A percentile compares a stretch with the other conserved stretches of the same genome.
These are phyloP conservation scores for Gadopsis bispinosus DNA, from an alignment of 2,797 vertebrate genomes.

Conservation along the genomic window DNA sequence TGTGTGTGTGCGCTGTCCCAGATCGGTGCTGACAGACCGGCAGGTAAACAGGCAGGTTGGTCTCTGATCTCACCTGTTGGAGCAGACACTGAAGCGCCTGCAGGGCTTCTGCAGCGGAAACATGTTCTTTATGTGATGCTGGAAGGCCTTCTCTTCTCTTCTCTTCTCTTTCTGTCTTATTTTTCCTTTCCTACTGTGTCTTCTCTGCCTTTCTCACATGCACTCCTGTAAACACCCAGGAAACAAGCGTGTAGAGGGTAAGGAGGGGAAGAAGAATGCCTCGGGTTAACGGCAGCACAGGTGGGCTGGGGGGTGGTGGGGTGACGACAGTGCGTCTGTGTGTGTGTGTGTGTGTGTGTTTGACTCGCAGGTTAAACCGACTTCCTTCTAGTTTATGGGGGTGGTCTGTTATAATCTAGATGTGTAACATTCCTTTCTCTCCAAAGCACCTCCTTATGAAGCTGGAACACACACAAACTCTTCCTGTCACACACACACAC, in stretches of 20 bases:
- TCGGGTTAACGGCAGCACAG: constrained; percentile 68
- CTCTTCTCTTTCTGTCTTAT: constrained; percentile 7
- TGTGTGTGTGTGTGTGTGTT: constrained; percentile 32
- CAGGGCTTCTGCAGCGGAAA: constrained; percentile 72
- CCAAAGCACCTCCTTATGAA: too few species aligned
- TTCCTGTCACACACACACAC: constrained; percentile 15
- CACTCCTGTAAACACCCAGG: constrained; percentile 70
- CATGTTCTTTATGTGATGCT: constrained; percentile 63
- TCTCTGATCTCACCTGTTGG: constrained; percentile 81
- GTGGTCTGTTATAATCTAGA: too few species aligned
- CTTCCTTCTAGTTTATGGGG: too few species aligned
- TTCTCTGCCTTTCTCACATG: constrained; percentile 33
- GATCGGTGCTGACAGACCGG: constrained; percentile 78
- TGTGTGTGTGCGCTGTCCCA: constrained; percentile 53
- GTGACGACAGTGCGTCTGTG: constrained; percentile 28
- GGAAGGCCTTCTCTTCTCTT: constrained; percentile 20
- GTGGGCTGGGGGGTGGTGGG: constrained; percentile 65
- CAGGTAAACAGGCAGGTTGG: constrained; percentile 77
- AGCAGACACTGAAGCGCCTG: constrained; percentile 73
- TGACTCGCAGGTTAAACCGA: too few species aligned
- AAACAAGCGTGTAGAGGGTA: constrained; percentile 38
- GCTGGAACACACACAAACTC: too few species aligned
- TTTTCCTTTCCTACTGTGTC: neutral
- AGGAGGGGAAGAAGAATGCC: constrained; percentile 58
- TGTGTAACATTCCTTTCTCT: too few species aligned